Base-by-base conservation (phyloP, 2,888 invertebrate species). In the Andricus quercusramuli region DNA sequence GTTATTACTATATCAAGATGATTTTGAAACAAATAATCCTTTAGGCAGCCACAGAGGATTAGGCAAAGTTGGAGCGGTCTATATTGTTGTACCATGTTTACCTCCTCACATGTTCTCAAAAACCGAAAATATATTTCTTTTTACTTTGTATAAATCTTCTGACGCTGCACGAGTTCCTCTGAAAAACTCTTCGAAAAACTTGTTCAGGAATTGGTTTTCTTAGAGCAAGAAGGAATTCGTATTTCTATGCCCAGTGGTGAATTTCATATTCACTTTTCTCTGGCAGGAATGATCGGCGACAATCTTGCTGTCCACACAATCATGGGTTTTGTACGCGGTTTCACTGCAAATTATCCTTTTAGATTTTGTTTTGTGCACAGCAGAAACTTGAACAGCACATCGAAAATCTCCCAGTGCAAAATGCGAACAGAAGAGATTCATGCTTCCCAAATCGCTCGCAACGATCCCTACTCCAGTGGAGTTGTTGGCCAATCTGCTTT, bases 241-340 rank as follows among this genome's bases (percentile, higher is more conserved):
- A 64, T 83, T 44, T 15, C 44, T 4, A 68, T 25, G 15, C 15
- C 68, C 0, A 6, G 22, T 44, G 44, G 68, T 25, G 13, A 20
- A 6, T n/a, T 67, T 20, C 37, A 44, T 20, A 6, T 67, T n/a
- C n/a, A 44, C n/a, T 67, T 67, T 67, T n/a, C 2, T 67, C 11
- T 44, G 13, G 41, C 67, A n/a, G 67, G 67, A 67, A 41, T 85
- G 17, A 82, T 83, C 51, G 83, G 84, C 8, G 83, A 85, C 65
- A 85, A 85, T 78, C 79, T 85, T 6, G 85, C 80, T 25, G 62
- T 83, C 17, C 80, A 85, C 65, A 77, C 82, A 5, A 68, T 85
- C 11, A 74, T 84, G 44, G 83, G 82, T 15, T 84, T 84, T 32
- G 62, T 80, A 8, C 65, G 78, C 78, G 77, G 83, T 78, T 85